Evolutionary conservation across 1,140 invertebrate species (phyloP), one percentile per base, ranked within the genome.

Genomic region (Chelonus insularis): DNA sequence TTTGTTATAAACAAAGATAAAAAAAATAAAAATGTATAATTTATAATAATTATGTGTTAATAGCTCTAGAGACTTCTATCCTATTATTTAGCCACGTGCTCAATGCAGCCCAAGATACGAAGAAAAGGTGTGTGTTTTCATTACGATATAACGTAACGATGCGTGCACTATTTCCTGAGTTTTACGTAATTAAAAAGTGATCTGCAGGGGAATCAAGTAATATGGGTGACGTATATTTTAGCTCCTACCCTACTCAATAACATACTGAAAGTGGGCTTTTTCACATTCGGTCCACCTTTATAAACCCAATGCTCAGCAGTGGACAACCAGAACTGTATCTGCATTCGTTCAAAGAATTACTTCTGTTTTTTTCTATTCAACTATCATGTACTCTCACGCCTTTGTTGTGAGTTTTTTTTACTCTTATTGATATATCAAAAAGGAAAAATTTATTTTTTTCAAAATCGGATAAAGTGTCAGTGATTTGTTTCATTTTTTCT

Each of bases 271-370:
- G 56, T 37, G 16, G 11, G 52, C n/a, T 11, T 45, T 57, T 54
- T 54, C 36, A 21, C 43, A 43, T 34, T 21, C 21, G 14, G 50
- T 41, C 23, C 50, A 48, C 50, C 64, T 66, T 66, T 66, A 66
- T 66, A 66, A 66, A 62, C 64, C 43, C 64, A 66, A 50, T 32
- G 64, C 60, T 66, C 41, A 62, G 41, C 60, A 43, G 23, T 62
- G 29, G 50, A 55, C 51, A 61, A 59, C 58, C 64, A 66, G 60
- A 66, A 62, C 57, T 66, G 56, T 62, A 66, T 62, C 52, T 25
- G 60, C 56, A 14, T 60, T 66, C 52, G 56, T 41, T 50, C 36
- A 57, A 36, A 39, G 41, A n/a, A n/a, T n/a, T n/a, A n/a, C n/a
- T n/a, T n/a, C 45, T 41, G 7, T 62, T 6, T 57, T 50, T 29